These are phyloP conservation scores for Muraenolepis orangiensis DNA, from an alignment of 2,797 vertebrate species.

Conservation along the genomic window DNA sequence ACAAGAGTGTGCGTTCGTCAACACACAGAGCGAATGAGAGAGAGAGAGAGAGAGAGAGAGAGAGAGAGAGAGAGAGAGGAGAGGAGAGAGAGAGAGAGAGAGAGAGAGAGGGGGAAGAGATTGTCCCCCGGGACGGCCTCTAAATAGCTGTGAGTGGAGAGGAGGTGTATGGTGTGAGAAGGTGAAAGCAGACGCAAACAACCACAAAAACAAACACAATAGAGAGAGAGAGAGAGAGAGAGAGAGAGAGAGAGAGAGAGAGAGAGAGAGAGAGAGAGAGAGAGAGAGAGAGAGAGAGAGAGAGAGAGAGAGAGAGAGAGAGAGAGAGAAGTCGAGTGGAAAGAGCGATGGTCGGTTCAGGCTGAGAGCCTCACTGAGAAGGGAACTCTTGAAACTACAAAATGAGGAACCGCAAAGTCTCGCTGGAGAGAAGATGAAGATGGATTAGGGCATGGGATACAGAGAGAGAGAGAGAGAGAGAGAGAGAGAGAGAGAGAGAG, in stretches of 20 bases:
- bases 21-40: not conserved
- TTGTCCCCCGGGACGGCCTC: conserved; percentile 37
- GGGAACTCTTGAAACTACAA: not conserved
- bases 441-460: not conserved
- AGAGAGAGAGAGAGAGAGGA: conserved; percentile 10
- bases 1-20: not conserved
- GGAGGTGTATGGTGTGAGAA: conserved; percentile 27
- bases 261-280: conserved; percentile 1
- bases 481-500: too few relatives aligned
- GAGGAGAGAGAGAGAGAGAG: not conserved
- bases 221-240: conserved; percentile 10
- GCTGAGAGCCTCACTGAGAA: not conserved
- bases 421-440: not conserved
- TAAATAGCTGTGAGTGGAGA: conserved; percentile 52
- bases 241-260: conserved; percentile 26
- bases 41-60: conserved; percentile 20
- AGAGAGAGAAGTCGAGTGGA: conserved; percentile 16
- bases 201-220: conserved; percentile 25
- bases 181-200: not conserved
- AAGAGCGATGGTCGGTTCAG: not conserved
- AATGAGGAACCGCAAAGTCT: not conserved
- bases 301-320: not conserved
- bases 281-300: not conserved
- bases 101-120: conserved; percentile 30
- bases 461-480: too few relatives aligned